These are phyloP conservation scores for Bradypodion pumilum DNA, from an alignment of 2,797 vertebrate species.

Conservation along the genomic window DNA sequence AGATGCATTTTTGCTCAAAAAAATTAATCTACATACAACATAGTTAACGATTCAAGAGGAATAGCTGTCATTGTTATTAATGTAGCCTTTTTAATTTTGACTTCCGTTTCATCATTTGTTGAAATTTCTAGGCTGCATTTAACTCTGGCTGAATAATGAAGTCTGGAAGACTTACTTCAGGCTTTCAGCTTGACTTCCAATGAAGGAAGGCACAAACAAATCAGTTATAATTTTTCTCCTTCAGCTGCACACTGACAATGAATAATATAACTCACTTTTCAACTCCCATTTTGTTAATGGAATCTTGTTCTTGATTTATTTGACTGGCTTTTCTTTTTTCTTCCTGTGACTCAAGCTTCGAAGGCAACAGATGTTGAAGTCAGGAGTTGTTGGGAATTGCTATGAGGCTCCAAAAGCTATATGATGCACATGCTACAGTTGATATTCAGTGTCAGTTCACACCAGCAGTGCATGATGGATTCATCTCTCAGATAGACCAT, in stretches of 20 bases:
- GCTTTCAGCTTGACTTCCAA: conserved; percentile 44
- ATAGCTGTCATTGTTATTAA: conserved; percentile 50
- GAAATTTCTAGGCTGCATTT: conserved; percentile 43
- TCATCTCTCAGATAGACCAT: neutral
- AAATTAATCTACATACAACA: conserved; percentile 56
- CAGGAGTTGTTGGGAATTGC: neutral
- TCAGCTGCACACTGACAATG: conserved; percentile 45
- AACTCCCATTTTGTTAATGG: conserved; percentile 58
- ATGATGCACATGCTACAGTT: neutral
- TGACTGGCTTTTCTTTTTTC: conserved; percentile 37
- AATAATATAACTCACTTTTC: conserved; percentile 44
- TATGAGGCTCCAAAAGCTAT: neutral
- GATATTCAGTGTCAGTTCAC: neutral
- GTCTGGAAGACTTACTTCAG: conserved; percentile 42
- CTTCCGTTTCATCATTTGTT: conserved; percentile 48
- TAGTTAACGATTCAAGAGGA: conserved; percentile 57
- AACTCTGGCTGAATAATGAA: conserved; percentile 24
- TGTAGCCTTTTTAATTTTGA: conserved; percentile 50
- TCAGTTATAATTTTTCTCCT: conserved; percentile 48
- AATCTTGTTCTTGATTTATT: conserved; percentile 44
- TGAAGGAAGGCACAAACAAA: conserved; percentile 40
- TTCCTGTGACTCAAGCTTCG: conserved; percentile 32
- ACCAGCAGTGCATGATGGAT: neutral
- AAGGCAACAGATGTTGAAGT: conserved; percentile 20
- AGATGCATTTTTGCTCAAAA: conserved; percentile 47